Base-by-base conservation (phyloP, 1,140 invertebrate genomes). In the Drosophila bifasciata region DNA sequence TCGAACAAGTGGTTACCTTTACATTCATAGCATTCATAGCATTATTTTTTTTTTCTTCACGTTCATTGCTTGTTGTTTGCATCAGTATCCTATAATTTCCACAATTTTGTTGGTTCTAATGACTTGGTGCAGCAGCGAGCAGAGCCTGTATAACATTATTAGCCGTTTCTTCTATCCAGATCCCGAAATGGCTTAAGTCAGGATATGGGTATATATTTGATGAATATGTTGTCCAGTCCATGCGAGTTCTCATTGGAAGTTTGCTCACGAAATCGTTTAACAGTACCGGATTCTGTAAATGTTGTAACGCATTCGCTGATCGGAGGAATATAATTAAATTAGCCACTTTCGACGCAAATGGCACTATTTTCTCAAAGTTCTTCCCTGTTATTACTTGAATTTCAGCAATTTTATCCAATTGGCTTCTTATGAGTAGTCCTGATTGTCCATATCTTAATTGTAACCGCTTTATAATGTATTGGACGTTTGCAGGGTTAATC, bases 281-380 rank as follows among this genome's bases (percentile, higher is more conserved):
- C 13, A 41, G 15, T n/a, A 41, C 40, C 9, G 40, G 40, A 41
- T 41, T 41, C 40, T 41, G 40, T 41, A 41, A 41, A 41, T 41
- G 40, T 8, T 41, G 40, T 15, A n/a, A n/a, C 9, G 40, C n/a
- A 41, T 41, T 41, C 15, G 40, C 40, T n/a, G 40, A 41, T 15
- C 15, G 6, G 5, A 41, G 15, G 8, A 41, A 41, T 40, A 40
- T 40, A 13, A 40, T n/a, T 11, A 40, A 40, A 40, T 40, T 40
- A 11, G 39, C 9, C 1, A 41, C 40, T n/a, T 41, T 41, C 15
- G 40, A n/a, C 2, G 40, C 9, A 5, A 41, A 11, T 41, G 40
- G 40, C 5, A 41, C 40, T 8, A 41, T 41, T 41, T 41, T 41
- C 15, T 15, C 40, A 2, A 5, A 25, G 23, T 25, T 25, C n/a